phyloP scores from a whole-genome alignment of 2,797 vertebrate species.

The Phylloscopus collybita region DNA sequence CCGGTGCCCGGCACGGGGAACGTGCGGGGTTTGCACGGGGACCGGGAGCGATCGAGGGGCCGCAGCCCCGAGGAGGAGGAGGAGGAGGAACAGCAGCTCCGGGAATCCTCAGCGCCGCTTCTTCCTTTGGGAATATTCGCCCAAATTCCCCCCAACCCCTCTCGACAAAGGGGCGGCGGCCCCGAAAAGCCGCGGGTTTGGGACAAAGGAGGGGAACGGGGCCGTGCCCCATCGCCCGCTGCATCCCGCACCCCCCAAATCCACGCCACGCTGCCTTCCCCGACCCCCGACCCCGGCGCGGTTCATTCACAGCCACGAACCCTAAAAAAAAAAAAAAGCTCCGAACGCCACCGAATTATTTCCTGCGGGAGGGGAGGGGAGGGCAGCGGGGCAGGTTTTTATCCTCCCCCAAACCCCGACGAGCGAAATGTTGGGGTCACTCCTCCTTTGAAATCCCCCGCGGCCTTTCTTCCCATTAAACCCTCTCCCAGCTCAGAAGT shows the following conservation, averaged over 20 bases:
- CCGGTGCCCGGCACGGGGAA: background rate
- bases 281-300: accelerated
- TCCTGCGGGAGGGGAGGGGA: background rate
- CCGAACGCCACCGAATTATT: accelerated
- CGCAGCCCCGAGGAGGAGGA: background rate
- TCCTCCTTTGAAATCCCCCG: slow-evolving; percentile 42
- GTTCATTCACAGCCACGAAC: background rate
- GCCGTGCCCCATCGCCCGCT: background rate
- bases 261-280: background rate
- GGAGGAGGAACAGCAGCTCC: background rate
- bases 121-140: background rate
- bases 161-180: background rate
- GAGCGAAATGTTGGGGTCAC: slow-evolving; percentile 14
- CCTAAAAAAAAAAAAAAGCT: background rate
- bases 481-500: slow-evolving; percentile 19
- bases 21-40: accelerated
- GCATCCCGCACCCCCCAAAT: background rate
- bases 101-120: background rate
- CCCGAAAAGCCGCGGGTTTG: background rate
- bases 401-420: background rate
- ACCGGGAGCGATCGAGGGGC: no score
- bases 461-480: slow-evolving; percentile 54
- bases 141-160: background rate
- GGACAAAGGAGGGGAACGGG: background rate
- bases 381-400: background rate